Conservation (phyloP, 2,113 vertebrate species). For the Planiliza haematocheilus region DNA sequence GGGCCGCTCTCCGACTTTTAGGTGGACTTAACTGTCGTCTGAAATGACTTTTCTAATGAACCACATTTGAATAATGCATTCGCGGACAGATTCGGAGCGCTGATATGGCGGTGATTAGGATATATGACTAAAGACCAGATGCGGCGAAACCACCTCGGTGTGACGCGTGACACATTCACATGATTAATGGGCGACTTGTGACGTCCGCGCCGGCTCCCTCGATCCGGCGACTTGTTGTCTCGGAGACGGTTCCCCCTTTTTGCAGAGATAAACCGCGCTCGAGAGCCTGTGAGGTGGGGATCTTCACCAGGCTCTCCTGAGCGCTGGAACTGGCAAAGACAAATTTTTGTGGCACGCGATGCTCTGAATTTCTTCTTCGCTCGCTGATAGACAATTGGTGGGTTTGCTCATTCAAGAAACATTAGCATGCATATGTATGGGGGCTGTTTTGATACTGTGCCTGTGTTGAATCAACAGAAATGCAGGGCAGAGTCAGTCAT, state of each 20-base stretch:
- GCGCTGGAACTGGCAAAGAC: constrained; percentile 37
- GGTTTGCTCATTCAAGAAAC: constrained; percentile 51
- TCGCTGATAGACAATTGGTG: constrained; percentile 34
- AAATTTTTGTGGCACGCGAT: constrained; percentile 21
- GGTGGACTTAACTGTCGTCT: constrained; percentile 71
- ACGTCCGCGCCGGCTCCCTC: constrained; percentile 55
- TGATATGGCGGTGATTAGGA: constrained; percentile 72
- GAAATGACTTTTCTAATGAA: constrained; percentile 78
- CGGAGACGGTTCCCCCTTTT: constrained; percentile 40
- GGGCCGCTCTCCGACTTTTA: constrained; percentile 57
- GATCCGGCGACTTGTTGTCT: constrained; percentile 33
- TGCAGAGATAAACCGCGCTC: constrained; percentile 51
- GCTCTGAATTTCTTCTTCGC: constrained; percentile 31
- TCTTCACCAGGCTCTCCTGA: constrained; percentile 43
- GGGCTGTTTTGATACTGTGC: constrained; percentile 17
- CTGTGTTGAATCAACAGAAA: constrained; percentile 47
- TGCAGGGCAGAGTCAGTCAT: background rate
- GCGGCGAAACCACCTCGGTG: constrained; percentile 70
- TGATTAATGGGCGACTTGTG: constrained; percentile 73
- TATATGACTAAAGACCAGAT: constrained; percentile 78
- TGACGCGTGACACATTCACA: constrained; percentile 57
- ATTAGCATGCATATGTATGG: constrained; percentile 31
- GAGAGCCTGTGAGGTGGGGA: constrained; percentile 50
- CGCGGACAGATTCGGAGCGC: constrained; percentile 66
- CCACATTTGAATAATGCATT: constrained; percentile 79